Evolutionary conservation across 2,113 vertebrate genomes (phyloP), one percentile per base, ranked within the genome.

Genomic region (Melanerpes aurifrons): DNA sequence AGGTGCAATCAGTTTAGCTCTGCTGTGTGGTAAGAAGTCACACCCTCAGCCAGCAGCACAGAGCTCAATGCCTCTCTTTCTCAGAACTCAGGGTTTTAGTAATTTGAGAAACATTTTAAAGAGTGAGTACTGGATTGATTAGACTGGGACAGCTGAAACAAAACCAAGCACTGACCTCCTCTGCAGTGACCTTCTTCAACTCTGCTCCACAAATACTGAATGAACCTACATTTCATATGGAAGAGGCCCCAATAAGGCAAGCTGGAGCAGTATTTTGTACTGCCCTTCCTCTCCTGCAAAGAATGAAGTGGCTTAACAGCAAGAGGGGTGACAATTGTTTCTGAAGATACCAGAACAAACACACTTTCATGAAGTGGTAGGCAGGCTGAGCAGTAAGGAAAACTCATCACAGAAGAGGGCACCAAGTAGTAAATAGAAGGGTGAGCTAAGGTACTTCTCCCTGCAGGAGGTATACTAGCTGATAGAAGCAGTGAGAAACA

Each of bases 261-360:
- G 28, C 15, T 64, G 62, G 70, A 76, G 21, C 12, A 75, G 15
- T 2, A 5, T n/a, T 70, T 74, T 56, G 3, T 40, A 28, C 15
- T 53, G 1, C 21, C 3, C 3, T 20, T 72, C 75, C 35, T 21
- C 7, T 81, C 45, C 58, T 73, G 45, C 18, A 50, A 15, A 47
- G 31, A 62, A 40, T 45, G 50, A 47, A 68, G 18, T 15, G 64
- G 21, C 21, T 89, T 50, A 48, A 75, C 35, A 74, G 32, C 32
- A 66, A 57, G 66, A 12, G 40, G 7, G 15, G 3, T 22, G 7
- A 48, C 2, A 3, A 16, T 8, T 0, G 0, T 37, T 91, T 48
- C 7, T 72, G 48, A 64, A 63, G 43, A 29, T 35, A 37, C 3
- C 2, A 7, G 7, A 68, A 59, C 40, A 72, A 48, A 35, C 5